Evolutionary conservation across 2,797 vertebrate genomes (phyloP), one percentile per base, ranked within the genome.

Genomic region (Tarsius wallacei): DNA sequence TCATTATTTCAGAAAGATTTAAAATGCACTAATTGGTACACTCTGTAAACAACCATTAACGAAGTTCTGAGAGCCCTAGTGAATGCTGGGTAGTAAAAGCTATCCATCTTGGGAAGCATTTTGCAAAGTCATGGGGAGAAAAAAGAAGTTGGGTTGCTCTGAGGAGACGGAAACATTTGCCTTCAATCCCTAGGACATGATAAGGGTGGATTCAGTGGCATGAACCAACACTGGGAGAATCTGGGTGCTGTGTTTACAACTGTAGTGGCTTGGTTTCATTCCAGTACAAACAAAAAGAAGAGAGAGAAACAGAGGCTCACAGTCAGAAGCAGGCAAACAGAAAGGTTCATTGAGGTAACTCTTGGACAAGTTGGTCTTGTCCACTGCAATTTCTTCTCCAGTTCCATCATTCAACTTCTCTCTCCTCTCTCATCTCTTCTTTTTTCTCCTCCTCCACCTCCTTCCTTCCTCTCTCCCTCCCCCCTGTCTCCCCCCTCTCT

Each of bases 1-100:
- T 89, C 95, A 97, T 96, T 91, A 93, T 96, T 95, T 95, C 85
- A 84, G 61, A 70, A 84, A 73, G 85, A 95, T 89, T 96, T 84
- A 26, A 96, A 91, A 88, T 51, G 85, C 89, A 53, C 83, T 93
- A 96, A 93, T 91, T 76, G 87, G n/a, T 94, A 55, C 57, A 82
- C 76, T 87, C 74, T 94, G 74, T 71, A 91, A 95, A 96, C 87
- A 64, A 77, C 90, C 87, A 80, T 78, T 76, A 88, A 66, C 0
- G 22, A 96, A 74, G 24, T 76, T 88, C 85, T 21, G 80, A 86
- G 80, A 81, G 53, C 66, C 19, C 42, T 55, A 7, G 59, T 17
- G 55, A 42, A 91, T 12, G 55, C 28, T 19, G 63, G 64, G 28
- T 47, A 63, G 31, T 19, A 77, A n/a, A 73, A 85, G 66, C 59